Evolutionary conservation across 2,797 vertebrate genomes (phyloP).

Genomic region (Microctenopoma steveboyesi): DNA sequence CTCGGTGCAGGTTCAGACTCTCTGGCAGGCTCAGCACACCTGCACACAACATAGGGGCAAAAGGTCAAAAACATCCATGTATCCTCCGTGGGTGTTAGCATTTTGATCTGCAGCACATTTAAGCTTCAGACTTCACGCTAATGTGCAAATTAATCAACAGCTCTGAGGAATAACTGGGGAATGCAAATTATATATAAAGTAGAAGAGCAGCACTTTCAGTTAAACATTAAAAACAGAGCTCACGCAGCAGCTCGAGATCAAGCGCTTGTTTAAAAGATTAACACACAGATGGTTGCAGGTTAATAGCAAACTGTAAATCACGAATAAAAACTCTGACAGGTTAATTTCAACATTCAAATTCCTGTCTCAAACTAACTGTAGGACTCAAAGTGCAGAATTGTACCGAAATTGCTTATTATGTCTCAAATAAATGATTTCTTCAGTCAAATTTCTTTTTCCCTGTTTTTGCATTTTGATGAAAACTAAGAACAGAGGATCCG

Average conservation of each 20-base stretch:
- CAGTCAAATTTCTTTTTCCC: too few relatives aligned
- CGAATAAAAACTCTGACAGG: neutral
- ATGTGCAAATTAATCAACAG: constrained; percentile 10
- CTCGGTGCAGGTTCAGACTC: constrained; percentile 93
- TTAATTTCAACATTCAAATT: neutral
- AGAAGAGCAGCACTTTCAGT: constrained; percentile 8
- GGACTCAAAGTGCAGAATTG: too few relatives aligned
- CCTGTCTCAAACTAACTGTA: too few relatives aligned
- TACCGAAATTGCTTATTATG: too few relatives aligned
- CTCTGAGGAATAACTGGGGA: constrained; percentile 4
- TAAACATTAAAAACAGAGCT: constrained; percentile 1
- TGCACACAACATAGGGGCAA: constrained; percentile 57
- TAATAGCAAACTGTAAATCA: constrained; percentile 1
- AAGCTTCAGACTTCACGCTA: constrained; percentile 1
- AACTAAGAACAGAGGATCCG: too few relatives aligned
- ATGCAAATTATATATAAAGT: constrained; percentile 1
- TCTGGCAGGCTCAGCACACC: constrained; percentile 96
- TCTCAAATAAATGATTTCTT: too few relatives aligned
- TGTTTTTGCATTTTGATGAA: too few relatives aligned
- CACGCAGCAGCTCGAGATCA: constrained; percentile 14
- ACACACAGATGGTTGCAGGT: constrained; percentile 16
- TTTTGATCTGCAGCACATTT: constrained; percentile 1
- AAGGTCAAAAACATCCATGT: constrained; percentile 8
- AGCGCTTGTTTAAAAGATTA: constrained; percentile 21
- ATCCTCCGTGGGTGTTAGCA: neutral